Evolutionary conservation across 2,113 vertebrate species (phyloP), one percentile per base, ranked within the genome.

Genomic region (Dendrocopos noguchii): DNA sequence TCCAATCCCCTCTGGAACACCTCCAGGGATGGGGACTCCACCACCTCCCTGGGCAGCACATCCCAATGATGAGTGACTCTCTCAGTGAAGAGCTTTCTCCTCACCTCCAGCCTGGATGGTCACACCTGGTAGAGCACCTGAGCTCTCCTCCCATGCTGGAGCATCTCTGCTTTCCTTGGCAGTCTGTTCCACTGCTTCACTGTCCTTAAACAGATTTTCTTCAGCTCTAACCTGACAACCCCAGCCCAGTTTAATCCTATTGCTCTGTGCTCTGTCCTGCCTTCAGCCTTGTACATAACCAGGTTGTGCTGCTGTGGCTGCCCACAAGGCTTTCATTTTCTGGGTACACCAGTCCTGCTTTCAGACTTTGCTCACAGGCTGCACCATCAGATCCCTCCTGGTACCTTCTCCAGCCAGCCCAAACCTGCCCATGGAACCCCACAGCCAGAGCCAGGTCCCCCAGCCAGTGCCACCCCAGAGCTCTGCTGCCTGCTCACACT

Each of bases 291-390:
- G n/a, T 9, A 13, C 33, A 4, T 1, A 60, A 24, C 44, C 24
- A 18, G n/a, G 14, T 1, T 0, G 2, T 33, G 24, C 4, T 73
- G 25, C 59, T 82, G 44, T 60, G 66, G 44, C 25, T 66, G 27
- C 15, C 12, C 7, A 16, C 27, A 20, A 2, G 29, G 50, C 61
- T 66, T 36, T 24, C 2, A 15, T 56, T 67, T 39, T 59, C 42
- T 67, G 42, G 52, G 12, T 73, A 55, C 53, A 19, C 10, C 0
- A 0, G 3, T 57, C 16, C 39, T 12, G 0, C 60, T 27, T 72
- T 22, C 77, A 84, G 56, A 36, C 46, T 80, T 59, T 80, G 36
- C 28, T 60, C 76, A 27, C 31, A 47, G 56, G 7, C 66, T 79
- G 65, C 27, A 7, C 31, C 50, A 12, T 6, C 74, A 29, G 7